Base-by-base conservation (phyloP, 2,797 vertebrate genomes). In the Oryzias dopingdopingensis region DNA sequence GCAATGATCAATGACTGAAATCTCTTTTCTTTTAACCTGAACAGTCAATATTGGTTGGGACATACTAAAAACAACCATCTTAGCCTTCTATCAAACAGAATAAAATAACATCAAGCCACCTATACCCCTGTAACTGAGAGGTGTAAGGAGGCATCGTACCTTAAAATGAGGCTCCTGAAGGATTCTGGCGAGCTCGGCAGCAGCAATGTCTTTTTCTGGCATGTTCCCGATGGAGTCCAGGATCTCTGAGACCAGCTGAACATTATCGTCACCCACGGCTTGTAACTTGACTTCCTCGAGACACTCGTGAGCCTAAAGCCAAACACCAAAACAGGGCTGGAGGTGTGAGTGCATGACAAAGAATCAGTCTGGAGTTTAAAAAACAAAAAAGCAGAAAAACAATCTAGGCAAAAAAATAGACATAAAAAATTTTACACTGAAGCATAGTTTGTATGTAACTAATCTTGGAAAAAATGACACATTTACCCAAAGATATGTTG, bases 111-210 rank as follows among this genome's bases (percentile, higher is more conserved):
- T 17, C 4, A 37, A 37, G 10, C 32, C 3, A 46, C 65, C 54
- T 54, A 54, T 51, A 65, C 49, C 70, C 20, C 23, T 2, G 14
- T 22, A 20, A 23, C 2, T 52, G 55, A 37, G 22, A 47, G 16
- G 6, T 42, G 46, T 2, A 29, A 49, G 32, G 32, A 20, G 14
- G 0, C 12, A 15, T 41, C 24, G 70, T 83, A 99, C 97, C 96
- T 96, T 93, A 82, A 99, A 99, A 81, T 98, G 96, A 52, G 97
- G 97, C 60, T 96, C 95, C 81, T 94, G 94, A 14, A 99, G 94
- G 78, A 99, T 98, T 62, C 86, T 91, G 82, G 91, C 87, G 17
- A 99, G 90, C 70, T 99, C 97, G 14, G 92, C 90, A 42, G 93
- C 90, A n/a, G 89, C 90, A 79, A 92, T 88, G 83, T 97, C 93